Evolutionary conservation across 1,140 invertebrate species (phyloP).

Genomic region (Aplysia californica): DNA sequence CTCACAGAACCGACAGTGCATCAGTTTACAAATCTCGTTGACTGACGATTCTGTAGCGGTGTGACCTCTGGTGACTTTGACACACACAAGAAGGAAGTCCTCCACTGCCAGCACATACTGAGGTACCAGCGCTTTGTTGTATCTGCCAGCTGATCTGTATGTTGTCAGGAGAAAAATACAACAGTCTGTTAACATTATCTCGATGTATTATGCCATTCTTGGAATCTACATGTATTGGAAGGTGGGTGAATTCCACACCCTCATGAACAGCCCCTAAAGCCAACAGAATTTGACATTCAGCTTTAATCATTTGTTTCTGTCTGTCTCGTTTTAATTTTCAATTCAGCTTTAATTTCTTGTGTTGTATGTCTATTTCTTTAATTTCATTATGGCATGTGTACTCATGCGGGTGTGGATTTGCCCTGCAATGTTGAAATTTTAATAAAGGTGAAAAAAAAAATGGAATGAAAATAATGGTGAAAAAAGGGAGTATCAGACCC

Average conservation of each 20-base stretch:
- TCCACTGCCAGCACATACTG: conserved; percentile 54
- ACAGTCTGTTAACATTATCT: not conserved
- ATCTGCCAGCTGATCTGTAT: conserved; percentile 59
- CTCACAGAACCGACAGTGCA: conserved; percentile 67
- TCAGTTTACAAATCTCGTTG: conserved; percentile 43
- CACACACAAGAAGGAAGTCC: conserved; percentile 56
- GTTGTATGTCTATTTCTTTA: not conserved
- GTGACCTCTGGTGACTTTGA: conserved; percentile 55
- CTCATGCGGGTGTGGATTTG: too few relatives aligned
- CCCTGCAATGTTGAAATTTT: too few relatives aligned
- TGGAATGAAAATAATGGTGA: not conserved
- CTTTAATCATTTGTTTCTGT: not conserved
- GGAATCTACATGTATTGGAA: not conserved
- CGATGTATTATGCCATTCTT: not conserved
- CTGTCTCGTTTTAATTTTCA: not conserved
- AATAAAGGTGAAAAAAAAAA: not conserved
- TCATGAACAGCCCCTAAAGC: not conserved
- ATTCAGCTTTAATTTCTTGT: not conserved
- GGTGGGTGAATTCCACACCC: not conserved
- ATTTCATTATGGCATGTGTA: not conserved
- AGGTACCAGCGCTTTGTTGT: conserved; percentile 64
- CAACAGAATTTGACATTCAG: not conserved
- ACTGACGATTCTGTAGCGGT: conserved; percentile 29
- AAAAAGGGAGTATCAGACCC: not conserved
- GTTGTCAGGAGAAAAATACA: conserved; percentile 11